Conservation (phyloP, 2,113 vertebrate species). For the Chlamydotis undulata region DNA sequence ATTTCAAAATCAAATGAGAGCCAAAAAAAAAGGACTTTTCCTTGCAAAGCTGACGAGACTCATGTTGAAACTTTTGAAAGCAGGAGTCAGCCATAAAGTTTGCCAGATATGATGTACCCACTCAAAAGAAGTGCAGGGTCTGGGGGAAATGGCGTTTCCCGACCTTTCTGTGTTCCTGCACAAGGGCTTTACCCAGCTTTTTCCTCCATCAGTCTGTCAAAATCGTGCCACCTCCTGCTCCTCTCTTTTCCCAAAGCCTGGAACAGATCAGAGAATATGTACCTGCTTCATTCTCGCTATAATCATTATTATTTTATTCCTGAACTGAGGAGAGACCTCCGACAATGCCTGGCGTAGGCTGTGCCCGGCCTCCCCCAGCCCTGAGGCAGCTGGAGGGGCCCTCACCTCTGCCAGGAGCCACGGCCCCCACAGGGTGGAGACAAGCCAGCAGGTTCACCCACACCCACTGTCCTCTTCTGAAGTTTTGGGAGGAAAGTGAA, state of each 20-base stretch:
- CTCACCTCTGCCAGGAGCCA: not conserved
- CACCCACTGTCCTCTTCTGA: not conserved
- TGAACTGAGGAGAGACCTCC: accelerated
- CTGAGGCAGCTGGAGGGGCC: accelerated
- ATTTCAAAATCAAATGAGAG: not conserved
- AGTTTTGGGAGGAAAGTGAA: not conserved
- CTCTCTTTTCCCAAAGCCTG: not conserved
- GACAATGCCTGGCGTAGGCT: not conserved
- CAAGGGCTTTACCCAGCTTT: not conserved
- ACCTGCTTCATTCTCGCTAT: not conserved
- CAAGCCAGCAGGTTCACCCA: accelerated
- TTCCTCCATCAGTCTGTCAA: accelerated
- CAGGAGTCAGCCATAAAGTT: not conserved
- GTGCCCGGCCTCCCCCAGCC: accelerated
- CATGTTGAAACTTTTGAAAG: not conserved
- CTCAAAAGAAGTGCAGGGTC: not conserved
- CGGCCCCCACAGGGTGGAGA: accelerated
- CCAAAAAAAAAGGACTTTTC: not conserved
- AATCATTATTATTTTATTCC: not conserved
- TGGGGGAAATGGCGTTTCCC: accelerated
- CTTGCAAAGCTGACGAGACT: accelerated
- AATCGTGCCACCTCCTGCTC: accelerated
- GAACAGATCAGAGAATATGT: not conserved
- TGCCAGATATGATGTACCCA: not conserved
- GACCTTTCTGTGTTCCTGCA: accelerated